These are phyloP conservation scores for Dysmachus trigonus DNA, from an alignment of 2,888 invertebrate species.

Conservation along the genomic window DNA sequence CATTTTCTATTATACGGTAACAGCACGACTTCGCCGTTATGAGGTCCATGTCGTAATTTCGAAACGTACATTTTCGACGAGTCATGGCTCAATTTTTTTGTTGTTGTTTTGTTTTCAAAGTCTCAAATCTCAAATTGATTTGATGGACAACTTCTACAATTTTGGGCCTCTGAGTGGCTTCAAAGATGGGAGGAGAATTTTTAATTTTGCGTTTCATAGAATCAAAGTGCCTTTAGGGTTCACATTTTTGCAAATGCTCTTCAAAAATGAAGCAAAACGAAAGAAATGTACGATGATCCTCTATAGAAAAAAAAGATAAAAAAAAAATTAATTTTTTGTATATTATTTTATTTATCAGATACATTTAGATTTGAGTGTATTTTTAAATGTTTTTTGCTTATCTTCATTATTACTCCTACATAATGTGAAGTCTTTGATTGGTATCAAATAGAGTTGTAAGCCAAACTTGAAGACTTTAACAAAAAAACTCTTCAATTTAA, in stretches of 20 bases:
- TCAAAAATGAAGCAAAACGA: background rate
- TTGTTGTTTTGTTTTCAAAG: background rate
- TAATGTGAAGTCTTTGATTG: too few species aligned
- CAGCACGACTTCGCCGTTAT: constrained; percentile 36
- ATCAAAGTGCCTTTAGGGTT: background rate
- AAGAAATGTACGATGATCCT: background rate
- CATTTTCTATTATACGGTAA: constrained; percentile 44
- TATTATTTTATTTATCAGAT: too few species aligned
- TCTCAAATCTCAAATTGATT: constrained; percentile 27
- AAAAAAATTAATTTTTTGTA: too few species aligned
- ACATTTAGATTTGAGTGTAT: too few species aligned
- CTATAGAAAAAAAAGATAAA: background rate
- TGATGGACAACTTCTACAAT: constrained; percentile 20
- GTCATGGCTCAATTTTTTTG: constrained; percentile 47
- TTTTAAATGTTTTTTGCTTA: too few species aligned
- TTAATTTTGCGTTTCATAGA: background rate
- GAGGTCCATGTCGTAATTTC: constrained; percentile 8
- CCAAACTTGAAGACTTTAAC: too few species aligned
- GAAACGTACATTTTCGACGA: constrained; percentile 21
- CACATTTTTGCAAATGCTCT: background rate
- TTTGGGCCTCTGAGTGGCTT: background rate
- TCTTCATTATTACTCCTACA: too few species aligned
- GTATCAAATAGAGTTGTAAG: too few species aligned
- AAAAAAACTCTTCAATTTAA: too few species aligned
- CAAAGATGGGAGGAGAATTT: background rate